Evolutionary conservation across 2,888 invertebrate species (phyloP), one percentile per base, ranked within the genome.

Genomic region (Nomada flava): DNA sequence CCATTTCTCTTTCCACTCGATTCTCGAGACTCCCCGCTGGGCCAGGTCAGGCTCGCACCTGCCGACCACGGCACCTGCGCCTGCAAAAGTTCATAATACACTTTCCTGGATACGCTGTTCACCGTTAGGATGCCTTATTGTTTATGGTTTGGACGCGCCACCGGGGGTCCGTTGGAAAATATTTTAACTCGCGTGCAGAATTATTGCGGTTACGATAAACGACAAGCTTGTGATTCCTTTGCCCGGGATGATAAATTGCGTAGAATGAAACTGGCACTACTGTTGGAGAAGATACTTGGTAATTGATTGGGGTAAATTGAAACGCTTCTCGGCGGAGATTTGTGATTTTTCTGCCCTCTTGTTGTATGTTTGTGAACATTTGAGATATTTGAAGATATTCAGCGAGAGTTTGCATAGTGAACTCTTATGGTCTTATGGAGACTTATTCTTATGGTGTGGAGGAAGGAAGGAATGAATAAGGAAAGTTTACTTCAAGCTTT

Each of bases 51-150:
- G 73, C 80, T 78, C 76, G 85, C 88, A 85, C 86, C 88, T 86
- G 84, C 78, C 79, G 64, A 23, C 67, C 70, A 47, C 70, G 60
- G 64, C 74, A 76, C 71, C 76, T 82, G 79, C 83, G 73, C 83
- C 86, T 87, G 86, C 78, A 87, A 87, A 87, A 87, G 83, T 84
- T 79, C 79, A 64, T 70, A 82, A 83, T 84, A 80, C 79, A 67
- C 84, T 85, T 85, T 82, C 70, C 79, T 79, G 82, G 85, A 84
- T 82, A 82, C 59, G 50, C 68, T 65, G 70, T 76, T 80, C 63
- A 80, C 80, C 78, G 78, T 75, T 76, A 82, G 63, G 57, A 63
- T 42, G 68, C 68, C 62, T 77, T 71, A 83, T 83, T 83, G 82
- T 82, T 82, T 77, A 83, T 74, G 64, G 67, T 52, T 44, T 0